phyloP scores from a whole-genome alignment of 1,140 invertebrate genomes.

The Oncopodura yosiiana region DNA sequence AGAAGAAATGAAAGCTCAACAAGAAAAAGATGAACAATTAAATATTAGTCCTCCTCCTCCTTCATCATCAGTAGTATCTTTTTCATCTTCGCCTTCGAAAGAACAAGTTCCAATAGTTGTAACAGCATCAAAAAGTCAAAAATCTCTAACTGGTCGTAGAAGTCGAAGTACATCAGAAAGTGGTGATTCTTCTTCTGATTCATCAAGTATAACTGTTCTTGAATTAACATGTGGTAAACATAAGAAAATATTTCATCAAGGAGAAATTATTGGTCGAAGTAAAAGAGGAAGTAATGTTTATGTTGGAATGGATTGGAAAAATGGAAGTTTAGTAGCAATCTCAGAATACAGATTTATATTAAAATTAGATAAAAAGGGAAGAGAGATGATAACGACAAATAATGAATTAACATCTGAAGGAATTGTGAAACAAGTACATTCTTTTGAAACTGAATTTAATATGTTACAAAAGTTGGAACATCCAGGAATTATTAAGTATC shows the following conservation, averaged over 20 bases:
- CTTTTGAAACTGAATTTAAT: conserved; percentile 61
- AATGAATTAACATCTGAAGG: conserved; percentile 38
- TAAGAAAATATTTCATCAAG: not conserved
- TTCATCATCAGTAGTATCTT: not conserved
- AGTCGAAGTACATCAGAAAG: conserved; percentile 38
- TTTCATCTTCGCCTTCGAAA: conserved; percentile 7
- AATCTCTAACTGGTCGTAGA: conserved; percentile 6
- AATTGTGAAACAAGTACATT: conserved; percentile 47
- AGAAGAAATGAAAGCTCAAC: conserved; percentile 32
- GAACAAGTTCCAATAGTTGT: not conserved
- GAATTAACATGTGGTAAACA: conserved; percentile 45
- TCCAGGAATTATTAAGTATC: conserved; percentile 59
- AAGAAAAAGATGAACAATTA: not conserved
- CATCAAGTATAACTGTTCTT: conserved; percentile 44
- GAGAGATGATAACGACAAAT: conserved; percentile 7
- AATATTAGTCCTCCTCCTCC: not conserved
- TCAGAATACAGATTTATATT: conserved; percentile 59
- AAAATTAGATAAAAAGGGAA: conserved; percentile 34
- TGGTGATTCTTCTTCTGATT: conserved; percentile 45
- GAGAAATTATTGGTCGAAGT: conserved; percentile 36
- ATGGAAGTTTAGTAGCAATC: conserved; percentile 56
- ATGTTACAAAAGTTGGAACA: conserved; percentile 57
- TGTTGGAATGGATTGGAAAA: conserved; percentile 54
- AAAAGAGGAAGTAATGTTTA: conserved; percentile 56
- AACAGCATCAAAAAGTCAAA: not conserved